Conservation (phyloP, 2,113 vertebrate species). For the Podarcis cretensis region DNA sequence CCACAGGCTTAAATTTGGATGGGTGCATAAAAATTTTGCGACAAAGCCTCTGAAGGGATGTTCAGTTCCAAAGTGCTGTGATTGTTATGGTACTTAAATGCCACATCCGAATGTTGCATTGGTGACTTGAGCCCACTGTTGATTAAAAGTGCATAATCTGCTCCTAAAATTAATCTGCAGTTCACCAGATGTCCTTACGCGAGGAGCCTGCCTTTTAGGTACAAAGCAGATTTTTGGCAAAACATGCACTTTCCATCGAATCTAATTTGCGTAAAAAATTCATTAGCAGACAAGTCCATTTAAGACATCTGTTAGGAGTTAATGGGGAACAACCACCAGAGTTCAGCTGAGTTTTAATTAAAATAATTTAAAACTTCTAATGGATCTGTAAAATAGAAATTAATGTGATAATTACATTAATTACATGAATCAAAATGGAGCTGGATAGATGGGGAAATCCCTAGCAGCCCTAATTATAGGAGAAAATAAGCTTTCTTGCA, state of each 20-base stretch:
- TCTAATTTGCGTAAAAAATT: slow-evolving; percentile 30
- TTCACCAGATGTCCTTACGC: background rate
- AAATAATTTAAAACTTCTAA: slow-evolving; percentile 40
- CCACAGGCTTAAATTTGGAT: background rate
- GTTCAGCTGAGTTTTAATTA: slow-evolving; percentile 41
- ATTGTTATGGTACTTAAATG: background rate
- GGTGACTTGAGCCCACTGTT: background rate
- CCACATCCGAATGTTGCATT: background rate
- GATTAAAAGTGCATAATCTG: slow-evolving; percentile 5
- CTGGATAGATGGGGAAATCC: background rate
- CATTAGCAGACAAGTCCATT: background rate
- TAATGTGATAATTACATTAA: slow-evolving; percentile 31
- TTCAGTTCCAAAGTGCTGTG: background rate
- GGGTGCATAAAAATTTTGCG: background rate
- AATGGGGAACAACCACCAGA: slow-evolving; percentile 26
- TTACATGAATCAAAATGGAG: slow-evolving; percentile 32
- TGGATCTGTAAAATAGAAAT: slow-evolving; percentile 42
- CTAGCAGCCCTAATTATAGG: background rate
- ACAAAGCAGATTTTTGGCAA: background rate
- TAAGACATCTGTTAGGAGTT: slow-evolving; percentile 26
- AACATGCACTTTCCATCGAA: slow-evolving; percentile 11
- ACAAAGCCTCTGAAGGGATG: background rate
- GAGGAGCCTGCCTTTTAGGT: background rate
- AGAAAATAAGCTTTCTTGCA: background rate
- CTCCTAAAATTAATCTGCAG: background rate